phyloP scores from a whole-genome alignment of 2,888 invertebrate genomes.

The Sphinx pinastri region DNA sequence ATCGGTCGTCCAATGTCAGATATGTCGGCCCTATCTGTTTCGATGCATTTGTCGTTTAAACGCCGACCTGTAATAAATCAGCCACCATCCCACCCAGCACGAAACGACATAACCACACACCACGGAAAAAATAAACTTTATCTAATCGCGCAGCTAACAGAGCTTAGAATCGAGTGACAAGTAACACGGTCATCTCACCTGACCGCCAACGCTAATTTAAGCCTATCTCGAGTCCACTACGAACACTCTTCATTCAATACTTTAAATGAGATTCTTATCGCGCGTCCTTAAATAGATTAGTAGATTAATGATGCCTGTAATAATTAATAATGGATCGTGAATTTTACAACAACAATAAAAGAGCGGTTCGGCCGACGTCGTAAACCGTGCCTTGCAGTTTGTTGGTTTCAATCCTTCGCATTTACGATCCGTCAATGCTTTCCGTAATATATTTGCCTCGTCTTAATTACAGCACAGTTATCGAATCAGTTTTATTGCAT shows the following conservation, averaged over 20 bases:
- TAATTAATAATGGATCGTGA: constrained; percentile 84
- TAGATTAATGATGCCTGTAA: constrained; percentile 84
- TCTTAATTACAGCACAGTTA: constrained; percentile 78
- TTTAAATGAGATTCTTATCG: constrained; percentile 85
- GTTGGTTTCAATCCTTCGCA: constrained; percentile 77
- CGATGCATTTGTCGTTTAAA: constrained; percentile 84
- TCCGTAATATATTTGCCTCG: constrained; percentile 74
- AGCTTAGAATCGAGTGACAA: constrained; percentile 35
- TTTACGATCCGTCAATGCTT: constrained; percentile 81
- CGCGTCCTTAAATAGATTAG: constrained; percentile 83
- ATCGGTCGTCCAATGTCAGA: constrained; percentile 81
- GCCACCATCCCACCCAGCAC: constrained; percentile 49
- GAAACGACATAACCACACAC: constrained; percentile 44
- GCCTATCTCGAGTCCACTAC: constrained; percentile 82
- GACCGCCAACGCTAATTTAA: constrained; percentile 63
- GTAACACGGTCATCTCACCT: constrained; percentile 37
- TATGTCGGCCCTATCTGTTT: constrained; percentile 84
- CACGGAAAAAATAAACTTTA: constrained; percentile 35
- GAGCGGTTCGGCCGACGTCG: constrained; percentile 71
- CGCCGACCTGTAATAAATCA: constrained; percentile 84
- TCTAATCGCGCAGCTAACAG: constrained; percentile 30
- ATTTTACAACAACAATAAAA: constrained; percentile 84
- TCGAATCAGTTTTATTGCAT: constrained; percentile 71
- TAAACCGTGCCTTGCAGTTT: constrained; percentile 79
- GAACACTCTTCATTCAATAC: constrained; percentile 84